A percentile compares a stretch with the other conserved stretches of the same genome.
Evolutionary conservation across 2,113 vertebrate genomes (phyloP).

Genomic region (Gopherus evgoodei): DNA sequence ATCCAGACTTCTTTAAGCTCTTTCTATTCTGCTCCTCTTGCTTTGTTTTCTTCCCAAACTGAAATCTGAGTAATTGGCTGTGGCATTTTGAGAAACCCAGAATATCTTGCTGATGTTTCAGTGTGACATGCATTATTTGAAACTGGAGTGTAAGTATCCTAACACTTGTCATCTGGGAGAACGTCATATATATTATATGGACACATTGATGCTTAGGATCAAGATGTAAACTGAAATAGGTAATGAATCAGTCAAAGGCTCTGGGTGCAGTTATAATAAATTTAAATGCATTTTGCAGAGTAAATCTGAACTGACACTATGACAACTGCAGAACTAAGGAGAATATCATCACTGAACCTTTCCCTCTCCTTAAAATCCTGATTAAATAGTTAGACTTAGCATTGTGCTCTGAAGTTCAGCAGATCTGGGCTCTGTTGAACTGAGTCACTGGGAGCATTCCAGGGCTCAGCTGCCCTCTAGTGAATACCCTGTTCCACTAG

Average conservation of each 20-base stretch:
- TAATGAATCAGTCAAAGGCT: conserved; percentile 65
- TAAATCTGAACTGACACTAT: not conserved
- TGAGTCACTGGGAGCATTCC: not conserved
- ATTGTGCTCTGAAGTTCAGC: not conserved
- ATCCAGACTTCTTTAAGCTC: conserved; percentile 67
- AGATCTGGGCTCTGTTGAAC: not conserved
- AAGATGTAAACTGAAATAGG: conserved; percentile 59
- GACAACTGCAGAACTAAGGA: conserved; percentile 28
- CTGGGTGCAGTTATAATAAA: conserved; percentile 56
- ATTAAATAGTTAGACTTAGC: not conserved
- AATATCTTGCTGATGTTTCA: conserved; percentile 74
- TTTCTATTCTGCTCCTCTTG: conserved; percentile 67
- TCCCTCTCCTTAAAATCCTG: not conserved
- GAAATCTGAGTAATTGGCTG: conserved; percentile 76
- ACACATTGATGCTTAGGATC: conserved; percentile 48
- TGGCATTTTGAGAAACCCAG: conserved; percentile 78
- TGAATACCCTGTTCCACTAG: not conserved
- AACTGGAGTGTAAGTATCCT: conserved; percentile 67
- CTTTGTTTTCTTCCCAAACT: conserved; percentile 73
- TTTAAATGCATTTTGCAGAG: conserved; percentile 43
- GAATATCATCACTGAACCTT: conserved; percentile 5
- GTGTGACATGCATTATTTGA: conserved; percentile 53
- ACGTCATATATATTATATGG: conserved; percentile 36
- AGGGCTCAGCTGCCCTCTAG: not conserved
- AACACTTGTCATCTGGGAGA: conserved; percentile 52